Evolutionary conservation across 1,140 invertebrate genomes (phyloP).

Genomic region (Metopolophium dirhodum): DNA sequence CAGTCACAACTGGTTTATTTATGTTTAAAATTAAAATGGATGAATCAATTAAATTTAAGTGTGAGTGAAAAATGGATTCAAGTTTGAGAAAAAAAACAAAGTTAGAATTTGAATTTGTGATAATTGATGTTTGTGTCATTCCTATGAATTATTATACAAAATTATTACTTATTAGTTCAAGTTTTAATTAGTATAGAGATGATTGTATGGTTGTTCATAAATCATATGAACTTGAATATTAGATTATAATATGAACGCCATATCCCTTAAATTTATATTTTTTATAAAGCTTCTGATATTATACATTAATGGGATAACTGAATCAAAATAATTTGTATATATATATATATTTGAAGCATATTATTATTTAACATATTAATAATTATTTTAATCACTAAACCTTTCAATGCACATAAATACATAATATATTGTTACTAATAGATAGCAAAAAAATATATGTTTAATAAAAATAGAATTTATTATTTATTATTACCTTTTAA

Average conservation of each 20-base stretch:
- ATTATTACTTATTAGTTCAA: not conserved
- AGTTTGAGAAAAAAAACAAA: no score
- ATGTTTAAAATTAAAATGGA: not conserved
- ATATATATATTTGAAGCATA: no score
- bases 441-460: not conserved
- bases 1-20: not conserved
- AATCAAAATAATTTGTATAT: not conserved
- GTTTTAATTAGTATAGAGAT: not conserved
- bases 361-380: not conserved
- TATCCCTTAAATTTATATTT: not conserved
- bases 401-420: not conserved
- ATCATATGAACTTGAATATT: not conserved
- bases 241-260: not conserved
- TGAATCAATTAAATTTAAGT: not conserved
- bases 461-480: not conserved
- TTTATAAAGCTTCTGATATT: not conserved
- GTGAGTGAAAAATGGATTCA: not conserved
- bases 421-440: not conserved
- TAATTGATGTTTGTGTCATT: not conserved
- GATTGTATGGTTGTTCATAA: not conserved
- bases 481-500: not conserved
- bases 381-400: not conserved
- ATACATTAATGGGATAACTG: not conserved
- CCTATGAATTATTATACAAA: not conserved
- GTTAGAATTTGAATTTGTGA: not conserved